phyloP scores from a whole-genome alignment of 2,888 invertebrate species.

The Melieria crassipennis region DNA sequence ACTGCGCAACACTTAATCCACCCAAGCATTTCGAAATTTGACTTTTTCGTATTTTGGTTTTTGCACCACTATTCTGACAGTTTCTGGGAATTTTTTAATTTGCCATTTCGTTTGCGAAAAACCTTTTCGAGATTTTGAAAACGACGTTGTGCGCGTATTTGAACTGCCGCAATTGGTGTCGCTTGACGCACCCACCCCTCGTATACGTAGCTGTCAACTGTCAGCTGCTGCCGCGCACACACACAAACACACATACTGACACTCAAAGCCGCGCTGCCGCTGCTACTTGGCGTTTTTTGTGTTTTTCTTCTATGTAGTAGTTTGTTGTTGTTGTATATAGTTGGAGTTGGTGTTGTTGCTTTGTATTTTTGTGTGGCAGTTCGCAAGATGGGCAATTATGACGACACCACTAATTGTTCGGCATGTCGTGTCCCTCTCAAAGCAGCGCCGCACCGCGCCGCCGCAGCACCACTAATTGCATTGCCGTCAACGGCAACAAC shows the following conservation, averaged over 20 bases:
- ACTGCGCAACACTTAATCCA: background rate
- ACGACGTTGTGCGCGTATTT: background rate
- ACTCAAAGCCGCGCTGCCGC: background rate
- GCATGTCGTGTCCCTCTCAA: constrained; percentile 41
- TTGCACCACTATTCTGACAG: background rate
- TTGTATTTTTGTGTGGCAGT: constrained; percentile 21
- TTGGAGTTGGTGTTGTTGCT: constrained; percentile 10
- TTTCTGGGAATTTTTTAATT: constrained; percentile 30
- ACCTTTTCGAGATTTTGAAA: background rate
- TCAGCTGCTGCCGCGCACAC: constrained; percentile 11
- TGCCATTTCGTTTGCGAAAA: constrained; percentile 23
- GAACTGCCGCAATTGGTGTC: too few relatives aligned
- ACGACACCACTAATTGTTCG: constrained; percentile 52
- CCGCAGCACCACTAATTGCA: constrained; percentile 36
- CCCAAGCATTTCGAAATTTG: background rate
- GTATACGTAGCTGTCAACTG: too few relatives aligned
- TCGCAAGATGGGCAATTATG: constrained; percentile 45
- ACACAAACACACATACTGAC: constrained; percentile 7
- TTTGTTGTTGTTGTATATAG: background rate
- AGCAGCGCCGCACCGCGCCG: constrained; percentile 24
- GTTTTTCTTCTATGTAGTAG: background rate
- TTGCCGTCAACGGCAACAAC: constrained; percentile 27
- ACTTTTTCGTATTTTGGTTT: background rate
- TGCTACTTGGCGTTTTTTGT: background rate
- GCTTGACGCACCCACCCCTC: too few relatives aligned